phyloP scores from a whole-genome alignment of 37 sponge, comb jelly and placozoan genomes.

The Ianthella basta region DNA sequence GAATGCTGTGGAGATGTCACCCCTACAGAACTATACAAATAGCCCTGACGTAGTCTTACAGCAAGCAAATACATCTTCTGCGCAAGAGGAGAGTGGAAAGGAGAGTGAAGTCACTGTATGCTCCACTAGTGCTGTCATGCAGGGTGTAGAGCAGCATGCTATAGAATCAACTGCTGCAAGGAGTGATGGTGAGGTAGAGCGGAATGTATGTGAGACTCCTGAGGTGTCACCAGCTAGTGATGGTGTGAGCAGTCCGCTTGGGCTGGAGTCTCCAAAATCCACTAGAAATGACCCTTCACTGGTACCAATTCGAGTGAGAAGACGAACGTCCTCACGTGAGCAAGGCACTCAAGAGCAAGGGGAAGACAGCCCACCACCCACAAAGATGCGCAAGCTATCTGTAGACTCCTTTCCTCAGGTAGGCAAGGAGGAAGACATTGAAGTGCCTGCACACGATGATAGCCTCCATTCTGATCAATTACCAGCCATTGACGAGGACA shows the following conservation, averaged over 20 bases:
- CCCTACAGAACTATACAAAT: no score
- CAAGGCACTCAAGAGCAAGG: background rate
- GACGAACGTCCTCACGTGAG: background rate
- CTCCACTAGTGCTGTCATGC: no score
- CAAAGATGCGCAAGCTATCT: background rate
- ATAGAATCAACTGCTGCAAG: no score
- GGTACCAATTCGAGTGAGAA: background rate
- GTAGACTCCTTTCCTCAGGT: background rate
- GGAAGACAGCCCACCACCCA: constrained; percentile 2
- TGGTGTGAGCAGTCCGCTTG: constrained; percentile 14
- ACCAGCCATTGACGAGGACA: background rate
- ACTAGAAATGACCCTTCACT: background rate
- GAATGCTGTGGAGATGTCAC: no score
- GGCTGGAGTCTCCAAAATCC: background rate
- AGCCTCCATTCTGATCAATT: background rate
- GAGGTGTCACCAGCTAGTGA: constrained; percentile 10
- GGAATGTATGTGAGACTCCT: constrained; percentile 10
- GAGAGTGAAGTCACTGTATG: no score
- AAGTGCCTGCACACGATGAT: background rate
- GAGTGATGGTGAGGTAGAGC: background rate
- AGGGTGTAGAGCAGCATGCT: no score
- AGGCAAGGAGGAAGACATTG: background rate
- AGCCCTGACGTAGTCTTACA: constrained; percentile 15
- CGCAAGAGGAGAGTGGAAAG: no score
- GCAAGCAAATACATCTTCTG: background rate